Evolutionary conservation across 2,888 invertebrate species (phyloP), one percentile per base, ranked within the genome.

Genomic region (Sialis fuliginosa): DNA sequence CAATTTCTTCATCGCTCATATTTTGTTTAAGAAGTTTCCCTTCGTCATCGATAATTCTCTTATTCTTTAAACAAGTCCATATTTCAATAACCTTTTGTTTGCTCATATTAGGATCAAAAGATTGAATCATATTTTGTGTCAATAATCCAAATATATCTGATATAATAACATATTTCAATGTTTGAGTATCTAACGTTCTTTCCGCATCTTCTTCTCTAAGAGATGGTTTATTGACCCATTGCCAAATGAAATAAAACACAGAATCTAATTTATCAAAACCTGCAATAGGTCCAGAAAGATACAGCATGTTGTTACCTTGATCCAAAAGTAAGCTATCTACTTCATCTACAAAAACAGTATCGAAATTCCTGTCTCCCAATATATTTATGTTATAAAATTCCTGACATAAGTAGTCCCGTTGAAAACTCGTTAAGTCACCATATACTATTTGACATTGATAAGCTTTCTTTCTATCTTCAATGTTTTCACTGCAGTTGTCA

Each of bases 281-380:
- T 6, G 62, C 56, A 30, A 63, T 51, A n/a, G 56, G 55, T 34
- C 61, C 57, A 1, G 62, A 61, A 33, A 66, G 52, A 46, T 63
- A 62, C 4, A 64, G 54, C 34, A 62, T 60, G 49, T 64, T 59
- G 42, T 58, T 59, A 5, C 62, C 63, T 42, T 63, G 62, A 51
- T 66, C 66, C 3, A 66, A 53, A 33, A 65, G 48, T 63, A 66
- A 62, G 48, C 59, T 62, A 49, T 66, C 66, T 0, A 66, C 65
- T 54, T 66, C 66, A 49, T 66, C 66, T 3, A 66, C 55, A 6
- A 66, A 58, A 0, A 63, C 57, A 10, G 51, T 54, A 6, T 55
- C 52, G 47, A 57, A 57, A 5, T 46, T 50, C 31, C 60, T 53
- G 12, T 54, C 53, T 5, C 58, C 56, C 33, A 56, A 45, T n/a